Percentiles rank a stretch among this genome's conserved stretches.
Conservation (phyloP, 2,113 vertebrate genomes). For the Rhinolophus ferrumequinum region DNA sequence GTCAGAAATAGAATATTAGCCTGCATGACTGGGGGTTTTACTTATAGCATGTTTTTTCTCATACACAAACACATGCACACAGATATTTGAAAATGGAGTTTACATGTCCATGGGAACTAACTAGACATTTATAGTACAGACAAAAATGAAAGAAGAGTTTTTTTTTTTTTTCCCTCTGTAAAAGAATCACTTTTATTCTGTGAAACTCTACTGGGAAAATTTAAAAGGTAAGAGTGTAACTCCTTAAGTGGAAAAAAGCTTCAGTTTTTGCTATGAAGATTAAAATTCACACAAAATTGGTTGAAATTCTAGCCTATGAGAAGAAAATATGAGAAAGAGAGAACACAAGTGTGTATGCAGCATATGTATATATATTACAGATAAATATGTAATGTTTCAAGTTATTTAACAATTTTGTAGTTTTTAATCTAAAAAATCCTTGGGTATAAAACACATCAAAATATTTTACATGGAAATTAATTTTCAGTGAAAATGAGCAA, state of each 20-base stretch:
- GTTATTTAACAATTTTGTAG: conserved; percentile 13
- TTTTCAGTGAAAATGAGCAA: conserved; percentile 28
- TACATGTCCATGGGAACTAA: conserved; percentile 75
- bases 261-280: conserved; percentile 40
- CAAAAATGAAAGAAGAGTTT: conserved; percentile 61
- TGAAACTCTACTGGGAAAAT: conserved; percentile 70
- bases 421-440: conserved; percentile 41
- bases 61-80: conserved; percentile 35
- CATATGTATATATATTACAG: background rate
- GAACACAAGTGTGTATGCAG: background rate
- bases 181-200: conserved; percentile 70
- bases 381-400: conserved; percentile 5
- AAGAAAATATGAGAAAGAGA: background rate
- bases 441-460: conserved; percentile 4
- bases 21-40: background rate
- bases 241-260: conserved; percentile 61
- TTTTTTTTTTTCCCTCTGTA: conserved; percentile 36
- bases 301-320: conserved; percentile 32
- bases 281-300: conserved; percentile 61
- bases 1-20: conserved; percentile 36
- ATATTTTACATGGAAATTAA: conserved; percentile 47
- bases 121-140: conserved; percentile 66
- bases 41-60: background rate
- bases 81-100: conserved; percentile 68
- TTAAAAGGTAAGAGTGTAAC: conserved; percentile 51